Evolutionary conservation across 2,797 vertebrate species (phyloP).

Genomic region (Natrix natrix): DNA sequence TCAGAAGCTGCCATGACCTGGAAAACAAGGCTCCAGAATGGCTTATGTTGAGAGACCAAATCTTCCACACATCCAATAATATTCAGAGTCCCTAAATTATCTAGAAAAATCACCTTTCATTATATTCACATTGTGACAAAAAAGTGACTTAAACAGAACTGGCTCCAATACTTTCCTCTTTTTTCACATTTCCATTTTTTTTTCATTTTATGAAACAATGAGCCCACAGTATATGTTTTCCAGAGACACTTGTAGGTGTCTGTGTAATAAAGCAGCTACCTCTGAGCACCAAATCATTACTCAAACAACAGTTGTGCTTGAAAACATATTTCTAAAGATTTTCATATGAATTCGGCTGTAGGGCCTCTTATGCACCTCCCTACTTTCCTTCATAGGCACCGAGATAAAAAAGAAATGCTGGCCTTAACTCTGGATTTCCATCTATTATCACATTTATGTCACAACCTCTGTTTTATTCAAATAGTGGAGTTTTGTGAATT

Average conservation of each 20-base stretch:
- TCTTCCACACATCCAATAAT: not conserved
- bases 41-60: not conserved
- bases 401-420: slow-evolving; percentile 20
- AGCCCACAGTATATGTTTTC: not conserved
- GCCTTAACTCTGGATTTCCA: slow-evolving; percentile 20
- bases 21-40: not conserved
- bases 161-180: not conserved
- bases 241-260: not conserved
- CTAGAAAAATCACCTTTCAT: not conserved
- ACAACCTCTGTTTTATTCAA: slow-evolving; percentile 35
- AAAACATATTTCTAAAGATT: slow-evolving; percentile 22
- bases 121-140: not conserved
- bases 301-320: not conserved
- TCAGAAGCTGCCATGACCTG: not conserved
- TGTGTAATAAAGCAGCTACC: not conserved
- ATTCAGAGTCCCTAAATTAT: not conserved
- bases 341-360: slow-evolving; percentile 40
- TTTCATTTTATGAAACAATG: not conserved
- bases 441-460: slow-evolving; percentile 34
- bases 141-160: not conserved
- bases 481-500: slow-evolving; percentile 24
- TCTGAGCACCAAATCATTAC: not conserved
- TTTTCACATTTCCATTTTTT: not conserved
- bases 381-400: slow-evolving; percentile 18
- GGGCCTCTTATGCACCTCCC: not conserved